Evolutionary conservation across 2,113 vertebrate species (phyloP), one percentile per base, ranked within the genome.

Genomic region (Lamprologus speciosus): DNA sequence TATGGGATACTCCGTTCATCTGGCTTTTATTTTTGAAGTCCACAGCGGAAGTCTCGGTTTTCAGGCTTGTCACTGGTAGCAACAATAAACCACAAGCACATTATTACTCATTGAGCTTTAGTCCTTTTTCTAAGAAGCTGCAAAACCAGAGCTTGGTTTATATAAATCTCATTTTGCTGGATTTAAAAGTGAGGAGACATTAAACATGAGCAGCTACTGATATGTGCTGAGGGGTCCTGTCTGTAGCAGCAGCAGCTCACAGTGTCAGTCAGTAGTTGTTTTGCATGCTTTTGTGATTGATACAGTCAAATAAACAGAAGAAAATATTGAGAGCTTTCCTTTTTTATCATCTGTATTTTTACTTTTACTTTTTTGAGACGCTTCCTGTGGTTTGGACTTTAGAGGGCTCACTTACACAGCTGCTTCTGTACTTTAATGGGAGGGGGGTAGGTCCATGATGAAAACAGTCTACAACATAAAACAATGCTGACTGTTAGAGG

Each of bases 361-460:
- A 57, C 80, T 85, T 75, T 65, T 54, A 50, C n/a, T n/a, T 83
- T 42, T 35, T 81, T 12, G 21, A 88, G 54, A 75, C 9, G 78
- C 70, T 47, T 89, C 23, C 82, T 88, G 87, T 85, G 60, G 80
- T 90, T 75, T 85, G 81, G 86, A 85, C 85, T 50, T 85, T 82
- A 93, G 91, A 85, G 90, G 90, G 88, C 90, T 90, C 92, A 91
- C 92, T 92, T 37, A 51, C 81, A 90, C 86, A 88, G 83, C 75
- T 42, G 9, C 82, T 57, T 70, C 9, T 75, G 37, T 81, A 70
- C 55, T 63, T 13, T 79, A 40, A 45, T 23, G 19, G 37, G 12
- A 68, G 51, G 14, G 42, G 51, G 37, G 33, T 57, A 79, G 37
- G 83, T 78, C 86, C 55, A 85, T 40, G 33, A 81, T 65, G 80